Conservation (phyloP, 1,140 invertebrate genomes). For the Drosophila pruinosa region DNA sequence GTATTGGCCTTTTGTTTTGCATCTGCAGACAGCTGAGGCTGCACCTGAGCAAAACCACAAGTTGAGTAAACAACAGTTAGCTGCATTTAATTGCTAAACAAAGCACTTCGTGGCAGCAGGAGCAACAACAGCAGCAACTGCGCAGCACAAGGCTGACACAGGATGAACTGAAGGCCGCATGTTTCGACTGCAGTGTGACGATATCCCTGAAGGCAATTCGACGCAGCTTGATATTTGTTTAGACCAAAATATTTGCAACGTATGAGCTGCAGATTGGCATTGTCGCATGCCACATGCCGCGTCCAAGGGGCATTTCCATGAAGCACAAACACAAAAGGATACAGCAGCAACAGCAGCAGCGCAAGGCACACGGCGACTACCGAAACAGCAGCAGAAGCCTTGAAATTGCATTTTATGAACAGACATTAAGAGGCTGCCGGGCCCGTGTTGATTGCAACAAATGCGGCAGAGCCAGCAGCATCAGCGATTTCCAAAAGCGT, state of each 20-base stretch:
- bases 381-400: constrained; percentile 67
- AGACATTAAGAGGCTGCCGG: constrained; percentile 54
- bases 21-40: constrained; percentile 12
- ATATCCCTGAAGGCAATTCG: constrained; percentile 40
- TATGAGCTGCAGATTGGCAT: constrained; percentile 48
- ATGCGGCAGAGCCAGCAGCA: constrained; percentile 5
- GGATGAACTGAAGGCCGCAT: constrained; percentile 25
- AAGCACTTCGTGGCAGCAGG: constrained; percentile 33
- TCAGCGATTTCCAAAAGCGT: constrained; percentile 28
- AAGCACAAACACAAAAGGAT: constrained; percentile 42
- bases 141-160: constrained; percentile 31
- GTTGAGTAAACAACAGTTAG: constrained; percentile 62
- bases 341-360: constrained; percentile 21
- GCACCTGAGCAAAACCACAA: constrained; percentile 67
- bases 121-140: constrained; percentile 3
- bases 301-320: constrained; percentile 36
- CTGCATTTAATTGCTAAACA: constrained; percentile 65
- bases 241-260: constrained; percentile 72
- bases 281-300: constrained; percentile 21
- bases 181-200: constrained; percentile 1
- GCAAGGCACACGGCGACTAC: constrained; percentile 55
- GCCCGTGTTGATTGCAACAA: constrained; percentile 54
- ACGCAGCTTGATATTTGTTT: constrained; percentile 62
- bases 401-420: constrained; percentile 74
- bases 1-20: constrained; percentile 30